Base-by-base conservation (phyloP, 2,113 vertebrate genomes). In the Catharus bicknelli region DNA sequence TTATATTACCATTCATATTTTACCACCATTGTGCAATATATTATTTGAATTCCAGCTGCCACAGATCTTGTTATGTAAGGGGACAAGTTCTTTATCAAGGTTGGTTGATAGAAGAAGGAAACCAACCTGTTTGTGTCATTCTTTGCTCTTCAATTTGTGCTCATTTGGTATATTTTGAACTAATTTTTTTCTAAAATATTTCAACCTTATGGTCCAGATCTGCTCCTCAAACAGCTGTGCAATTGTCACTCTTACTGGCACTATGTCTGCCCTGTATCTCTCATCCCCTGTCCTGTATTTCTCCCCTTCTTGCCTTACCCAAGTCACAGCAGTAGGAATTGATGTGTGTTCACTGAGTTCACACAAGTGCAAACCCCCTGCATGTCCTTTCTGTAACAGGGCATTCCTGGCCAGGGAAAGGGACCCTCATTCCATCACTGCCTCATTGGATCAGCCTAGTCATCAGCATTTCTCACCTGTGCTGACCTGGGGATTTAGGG, bases 1-100 rank as follows among this genome's bases (percentile, higher is more conserved):
- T 67, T 75, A 23, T 47, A 55, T 69, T 88, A 38, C 25, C 61
- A 81, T 81, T 89, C 50, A 58, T 77, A 74, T 92, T 87, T 93
- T 84, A 42, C 57, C 51, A 67, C 32, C 12, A 27, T 32, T 51
- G n/a, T 91, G 30, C 70, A 85, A 64, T 75, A 16, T 40, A 63
- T 51, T 85, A 30, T 30, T 91, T 72, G 27, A 91, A 63, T 90
- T 90, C 78, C 32, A 82, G 29, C 64, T 91, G 74, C 43, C 40
- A 59, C 38, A 45, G 51, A 36, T 64, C 48, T 79, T 72, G n/a
- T 43, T 83, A 61, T 72, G 20, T 76, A 85, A 64, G 27, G 13
- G 40, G 27, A 53, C 10, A 40, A 59, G 4, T 85, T 79, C 47
- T 79, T 69, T 42, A 40, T 59, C 40, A 72, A 78, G n/a, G 4